Base-by-base conservation (phyloP, 2,888 invertebrate genomes). In the Aspidiotus rigidus region DNA sequence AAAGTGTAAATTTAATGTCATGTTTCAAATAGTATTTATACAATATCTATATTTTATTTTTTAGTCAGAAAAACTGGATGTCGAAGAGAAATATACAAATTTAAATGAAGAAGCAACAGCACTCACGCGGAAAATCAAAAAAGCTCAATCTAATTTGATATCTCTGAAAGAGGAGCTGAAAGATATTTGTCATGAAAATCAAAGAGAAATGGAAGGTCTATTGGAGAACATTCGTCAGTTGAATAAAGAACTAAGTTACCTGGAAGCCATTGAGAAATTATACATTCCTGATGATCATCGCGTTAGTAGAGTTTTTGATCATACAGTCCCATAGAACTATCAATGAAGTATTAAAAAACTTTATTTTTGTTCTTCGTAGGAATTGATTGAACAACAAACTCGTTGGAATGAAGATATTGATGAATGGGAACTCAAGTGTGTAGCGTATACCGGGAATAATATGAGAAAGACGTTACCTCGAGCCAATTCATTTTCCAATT, bases 401-500 rank as follows among this genome's bases (percentile, higher is more conserved):
- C 88, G 91, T 76, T 99, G 97, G 95, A 98, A 96, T 80, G 96
- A 96, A 79, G 97, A 98, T 76, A 91, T 96, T 44, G 97, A 97
- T 44, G 98, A 99, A 79, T 99, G 97, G 92, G 96, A 98, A 78
- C 84, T 99, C 60, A 89, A 90, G 78, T 97, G 97, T 78, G 95
- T 99, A 8, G 98, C 98, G 0, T 99, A 99, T 79, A 95, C 97
- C 8, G 98, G 98, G 0, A 99, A 99, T 80, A 99, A 99, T 77
- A 97, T 98, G 94, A 83, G 89, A 71, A 90, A 90, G 71, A 72
- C 73, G 16, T 72, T 73, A 13, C 72, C 72, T 8, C 69, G 67
- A 60, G 79, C 59, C 44, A 67, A 60, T 53, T n/a, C 49, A 7
- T 60, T 44, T 7, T 67, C 67, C 1, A 67, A 60, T 60, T 67